Evolutionary conservation across 2,113 vertebrate species (phyloP).

Genomic region (Pantherophis guttatus): DNA sequence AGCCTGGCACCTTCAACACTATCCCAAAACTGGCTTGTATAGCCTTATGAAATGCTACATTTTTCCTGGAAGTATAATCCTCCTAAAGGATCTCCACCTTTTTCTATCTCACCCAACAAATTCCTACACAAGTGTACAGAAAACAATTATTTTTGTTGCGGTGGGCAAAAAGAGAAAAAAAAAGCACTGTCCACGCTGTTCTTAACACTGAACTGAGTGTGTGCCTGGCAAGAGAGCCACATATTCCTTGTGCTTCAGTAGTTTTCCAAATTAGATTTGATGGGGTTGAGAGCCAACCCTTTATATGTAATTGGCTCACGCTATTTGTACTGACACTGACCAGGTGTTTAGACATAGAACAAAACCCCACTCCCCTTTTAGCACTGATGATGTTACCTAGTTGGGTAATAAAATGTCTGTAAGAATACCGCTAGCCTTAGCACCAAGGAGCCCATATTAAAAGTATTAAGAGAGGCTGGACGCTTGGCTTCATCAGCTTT

Average conservation of each 20-base stretch:
- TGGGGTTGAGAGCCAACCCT: not conserved
- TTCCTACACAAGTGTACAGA: not conserved
- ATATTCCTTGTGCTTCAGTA: not conserved
- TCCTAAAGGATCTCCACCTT: not conserved
- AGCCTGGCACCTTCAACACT: not conserved
- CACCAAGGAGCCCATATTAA: not conserved
- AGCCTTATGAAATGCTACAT: not conserved
- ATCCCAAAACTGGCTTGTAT: not conserved
- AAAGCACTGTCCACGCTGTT: not conserved
- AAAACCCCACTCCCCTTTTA: not conserved
- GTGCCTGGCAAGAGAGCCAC: not conserved
- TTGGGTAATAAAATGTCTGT: not conserved
- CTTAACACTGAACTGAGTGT: not conserved
- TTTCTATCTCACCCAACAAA: not conserved
- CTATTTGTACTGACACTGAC: not conserved
- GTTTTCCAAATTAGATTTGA: not conserved
- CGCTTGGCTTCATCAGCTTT: not conserved
- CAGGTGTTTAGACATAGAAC: not conserved
- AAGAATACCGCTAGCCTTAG: not conserved
- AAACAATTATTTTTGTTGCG: not conserved
- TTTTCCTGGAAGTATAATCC: not conserved
- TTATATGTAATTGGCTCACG: not conserved
- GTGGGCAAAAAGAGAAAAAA: not conserved
- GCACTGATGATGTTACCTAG: not conserved
- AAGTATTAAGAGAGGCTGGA: not conserved